Base-by-base conservation (phyloP, 2,888 invertebrate species). In the Eurytoma californica region DNA sequence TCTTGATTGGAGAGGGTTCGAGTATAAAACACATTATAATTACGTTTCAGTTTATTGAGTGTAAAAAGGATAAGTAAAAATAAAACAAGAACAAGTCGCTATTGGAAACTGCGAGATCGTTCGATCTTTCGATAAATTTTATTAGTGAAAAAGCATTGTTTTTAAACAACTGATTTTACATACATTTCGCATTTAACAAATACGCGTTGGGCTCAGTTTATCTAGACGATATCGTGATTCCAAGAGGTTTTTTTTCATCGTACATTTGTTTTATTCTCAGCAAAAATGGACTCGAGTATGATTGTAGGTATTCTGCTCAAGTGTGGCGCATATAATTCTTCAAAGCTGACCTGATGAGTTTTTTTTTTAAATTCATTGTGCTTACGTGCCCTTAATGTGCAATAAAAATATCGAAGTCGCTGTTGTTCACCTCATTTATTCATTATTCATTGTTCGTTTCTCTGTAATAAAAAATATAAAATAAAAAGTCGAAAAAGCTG, bases 111-210 rank as follows among this genome's bases (percentile, higher is more conserved):
- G 77, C 80, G 74, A 80, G 77, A 80, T 80, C 80, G 70, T 80
- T 78, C 69, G 78, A 79, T 81, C 77, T 73, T 79, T 76, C 76
- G 67, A 76, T 79, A 81, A 81, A 76, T 81, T 80, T 81, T 81
- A 81, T 81, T 81, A 76, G 81, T 81, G 81, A 81, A 81, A 81
- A 81, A 81, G 81, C 81, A 81, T 81, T 79, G 72, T 79, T 81
- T 39, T 81, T 66, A 81, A 81, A 81, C 81, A 81, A 79, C 73
- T 77, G 79, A 81, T 79, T 81, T 81, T 79, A 81, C 81, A 77
- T 80, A 80, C 78, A 78, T 75, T 75, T 78, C 73, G 75, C 77
- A 75, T 79, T 39, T 77, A 81, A 81, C 76, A 81, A 73, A 81
- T 76, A 73, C 70, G 67, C 70, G 55, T 79, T 81, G 72, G 30